These are phyloP conservation scores for Polylopha cassiicola DNA, from an alignment of 2,888 invertebrate genomes.

Conservation along the genomic window DNA sequence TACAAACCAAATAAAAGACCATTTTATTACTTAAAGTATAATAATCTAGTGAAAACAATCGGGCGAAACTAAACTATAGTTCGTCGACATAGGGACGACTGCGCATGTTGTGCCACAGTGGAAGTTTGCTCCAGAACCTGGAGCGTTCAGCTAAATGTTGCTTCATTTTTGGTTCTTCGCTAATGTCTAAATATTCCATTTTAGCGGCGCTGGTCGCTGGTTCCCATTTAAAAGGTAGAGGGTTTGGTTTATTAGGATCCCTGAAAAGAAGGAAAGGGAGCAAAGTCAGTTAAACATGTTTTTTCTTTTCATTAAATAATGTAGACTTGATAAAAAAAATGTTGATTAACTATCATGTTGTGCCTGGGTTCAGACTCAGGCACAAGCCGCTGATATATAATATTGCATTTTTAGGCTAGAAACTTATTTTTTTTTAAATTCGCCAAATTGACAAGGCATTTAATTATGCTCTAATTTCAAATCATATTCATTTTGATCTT, in stretches of 20 bases:
- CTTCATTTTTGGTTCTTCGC: slow-evolving; percentile 67
- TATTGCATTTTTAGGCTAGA: too few species aligned
- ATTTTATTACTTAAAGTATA: slow-evolving; percentile 3
- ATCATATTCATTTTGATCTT: too few species aligned
- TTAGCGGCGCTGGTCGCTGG: slow-evolving; percentile 63
- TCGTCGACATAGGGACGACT: slow-evolving; percentile 57
- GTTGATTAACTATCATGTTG: too few species aligned
- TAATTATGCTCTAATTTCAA: too few species aligned
- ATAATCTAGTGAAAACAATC: background rate
- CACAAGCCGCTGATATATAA: too few species aligned
- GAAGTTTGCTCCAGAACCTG: slow-evolving; percentile 79
- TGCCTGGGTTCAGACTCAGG: too few species aligned
- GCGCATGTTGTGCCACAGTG: slow-evolving; percentile 57
- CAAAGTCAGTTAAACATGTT: too few species aligned
- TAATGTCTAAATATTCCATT: slow-evolving; percentile 77
- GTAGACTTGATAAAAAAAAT: too few species aligned
- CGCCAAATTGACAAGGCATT: too few species aligned
- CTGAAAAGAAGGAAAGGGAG: slow-evolving; percentile 63
- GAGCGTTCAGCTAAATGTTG: slow-evolving; percentile 76
- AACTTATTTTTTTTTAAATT: too few species aligned
- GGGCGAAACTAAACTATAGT: slow-evolving; percentile 42
- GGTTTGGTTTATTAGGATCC: slow-evolving; percentile 76
- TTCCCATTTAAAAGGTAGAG: slow-evolving; percentile 78
- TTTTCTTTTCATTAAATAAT: too few species aligned
- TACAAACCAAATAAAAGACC: too few species aligned